phyloP scores from a whole-genome alignment of 2,888 invertebrate species.

The Apeira syringaria region DNA sequence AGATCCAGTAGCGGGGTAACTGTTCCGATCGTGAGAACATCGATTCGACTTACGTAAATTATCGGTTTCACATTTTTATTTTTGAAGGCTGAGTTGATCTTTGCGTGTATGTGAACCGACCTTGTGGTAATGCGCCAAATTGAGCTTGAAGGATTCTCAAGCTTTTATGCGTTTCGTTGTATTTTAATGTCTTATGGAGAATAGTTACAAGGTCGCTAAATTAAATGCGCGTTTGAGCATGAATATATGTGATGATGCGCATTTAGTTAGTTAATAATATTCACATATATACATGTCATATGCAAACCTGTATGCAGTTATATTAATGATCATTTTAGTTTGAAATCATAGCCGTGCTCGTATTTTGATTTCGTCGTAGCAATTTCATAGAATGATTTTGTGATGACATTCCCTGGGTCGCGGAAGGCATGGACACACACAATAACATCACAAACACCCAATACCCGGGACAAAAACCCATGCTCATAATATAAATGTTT shows the following conservation, averaged over 20 bases:
- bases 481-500: too few species aligned
- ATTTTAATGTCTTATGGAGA: conserved; percentile 35
- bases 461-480: too few species aligned
- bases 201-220: conserved; percentile 30
- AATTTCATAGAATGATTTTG: too few species aligned
- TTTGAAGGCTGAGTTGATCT: conserved; percentile 51
- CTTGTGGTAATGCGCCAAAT: conserved; percentile 68
- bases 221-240: conserved; percentile 17
- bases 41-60: conserved; percentile 64
- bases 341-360: too few species aligned
- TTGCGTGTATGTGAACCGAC: conserved; percentile 61
- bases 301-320: background rate
- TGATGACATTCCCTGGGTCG: too few species aligned
- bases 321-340: too few species aligned
- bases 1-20: conserved; percentile 64
- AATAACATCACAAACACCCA: too few species aligned
- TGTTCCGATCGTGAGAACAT: conserved; percentile 70
- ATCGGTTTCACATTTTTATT: conserved; percentile 44
- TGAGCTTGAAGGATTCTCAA: conserved; percentile 64
- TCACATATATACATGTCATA: background rate
- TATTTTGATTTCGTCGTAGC: too few species aligned
- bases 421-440: too few species aligned
- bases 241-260: conserved; percentile 23
- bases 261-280: conserved; percentile 7
- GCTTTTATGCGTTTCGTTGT: conserved; percentile 33